These are phyloP conservation scores for Hedya salicella DNA, from an alignment of 2,888 invertebrate genomes.

Conservation along the genomic window DNA sequence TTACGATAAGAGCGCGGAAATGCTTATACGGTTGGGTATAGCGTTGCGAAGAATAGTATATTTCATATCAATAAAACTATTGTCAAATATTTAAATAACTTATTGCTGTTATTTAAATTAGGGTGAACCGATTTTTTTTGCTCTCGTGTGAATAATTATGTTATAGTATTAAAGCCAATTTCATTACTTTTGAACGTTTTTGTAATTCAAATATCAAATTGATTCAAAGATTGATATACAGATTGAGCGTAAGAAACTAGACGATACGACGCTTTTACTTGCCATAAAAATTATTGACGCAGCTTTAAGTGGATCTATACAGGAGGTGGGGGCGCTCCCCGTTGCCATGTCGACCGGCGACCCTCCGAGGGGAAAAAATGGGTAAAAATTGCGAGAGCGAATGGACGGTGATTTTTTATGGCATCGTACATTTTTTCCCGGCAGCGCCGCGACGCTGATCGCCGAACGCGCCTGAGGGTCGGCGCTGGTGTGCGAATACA, in stretches of 20 bases:
- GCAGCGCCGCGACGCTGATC: conserved; percentile 67
- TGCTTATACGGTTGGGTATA: too few species aligned
- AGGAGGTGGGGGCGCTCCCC: conserved; percentile 61
- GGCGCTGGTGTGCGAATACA: conserved; percentile 55
- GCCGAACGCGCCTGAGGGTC: conserved; percentile 48
- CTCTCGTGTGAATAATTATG: too few species aligned
- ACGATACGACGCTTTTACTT: conserved; percentile 43
- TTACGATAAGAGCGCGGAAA: too few species aligned
- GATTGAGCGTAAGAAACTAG: conserved; percentile 10
- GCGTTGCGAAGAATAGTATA: too few species aligned
- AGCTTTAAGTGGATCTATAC: conserved; percentile 65
- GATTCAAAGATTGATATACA: conserved; percentile 10
- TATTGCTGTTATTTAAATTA: too few species aligned
- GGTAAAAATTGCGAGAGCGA: conserved; percentile 82
- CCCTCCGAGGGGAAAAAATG: conserved; percentile 84
- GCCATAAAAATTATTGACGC: conserved; percentile 79
- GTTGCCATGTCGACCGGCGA: conserved; percentile 78
- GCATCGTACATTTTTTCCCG: conserved; percentile 83
- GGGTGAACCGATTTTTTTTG: too few species aligned
- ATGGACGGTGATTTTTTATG: conserved; percentile 84
- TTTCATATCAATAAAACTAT: too few species aligned
- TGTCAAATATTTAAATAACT: too few species aligned
- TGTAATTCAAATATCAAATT: background rate
- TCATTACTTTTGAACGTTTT: background rate
- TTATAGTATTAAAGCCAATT: too few species aligned